Percentiles rank a stretch among this genome's conserved stretches.
Conservation (phyloP, 2,113 vertebrate genomes). For the Callospermophilus lateralis region DNA sequence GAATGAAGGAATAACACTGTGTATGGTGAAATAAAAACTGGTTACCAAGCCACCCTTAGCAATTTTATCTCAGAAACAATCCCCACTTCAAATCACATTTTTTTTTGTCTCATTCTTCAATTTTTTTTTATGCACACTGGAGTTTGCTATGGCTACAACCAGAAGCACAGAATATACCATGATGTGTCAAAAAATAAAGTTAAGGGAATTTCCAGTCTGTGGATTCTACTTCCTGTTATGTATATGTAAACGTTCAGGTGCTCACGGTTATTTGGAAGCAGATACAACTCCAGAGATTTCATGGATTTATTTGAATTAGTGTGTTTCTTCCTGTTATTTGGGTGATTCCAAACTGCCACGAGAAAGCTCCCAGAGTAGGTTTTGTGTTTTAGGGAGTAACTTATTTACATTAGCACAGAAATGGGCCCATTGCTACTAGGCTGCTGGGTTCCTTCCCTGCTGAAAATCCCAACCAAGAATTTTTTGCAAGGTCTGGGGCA, state of each 20-base stretch:
- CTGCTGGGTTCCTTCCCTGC: not conserved
- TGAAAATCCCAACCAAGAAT: not conserved
- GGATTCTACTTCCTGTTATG: not conserved
- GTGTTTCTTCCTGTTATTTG: not conserved
- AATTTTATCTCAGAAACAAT: slow-evolving; percentile 42
- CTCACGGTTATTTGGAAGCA: not conserved
- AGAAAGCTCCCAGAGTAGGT: not conserved
- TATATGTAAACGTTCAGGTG: not conserved
- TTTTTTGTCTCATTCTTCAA: not conserved
- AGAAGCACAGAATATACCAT: not conserved
- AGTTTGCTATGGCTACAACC: not conserved
- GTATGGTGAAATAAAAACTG: not conserved
- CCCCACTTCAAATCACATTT: not conserved
- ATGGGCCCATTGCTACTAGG: not conserved
- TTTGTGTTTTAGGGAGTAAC: not conserved
- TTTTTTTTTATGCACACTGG: not conserved
- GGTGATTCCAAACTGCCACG: not conserved
- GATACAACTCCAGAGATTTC: not conserved
- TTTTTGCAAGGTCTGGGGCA: not conserved
- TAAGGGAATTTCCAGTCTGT: not conserved
- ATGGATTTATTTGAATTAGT: not conserved
- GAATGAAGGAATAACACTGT: not conserved
- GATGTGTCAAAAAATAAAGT: not conserved
- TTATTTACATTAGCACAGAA: not conserved
- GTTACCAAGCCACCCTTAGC: not conserved